Percentiles rank a stretch among this genome's conserved stretches.
Conservation (phyloP, 2,888 invertebrate genomes). For the Lymantria monacha region DNA sequence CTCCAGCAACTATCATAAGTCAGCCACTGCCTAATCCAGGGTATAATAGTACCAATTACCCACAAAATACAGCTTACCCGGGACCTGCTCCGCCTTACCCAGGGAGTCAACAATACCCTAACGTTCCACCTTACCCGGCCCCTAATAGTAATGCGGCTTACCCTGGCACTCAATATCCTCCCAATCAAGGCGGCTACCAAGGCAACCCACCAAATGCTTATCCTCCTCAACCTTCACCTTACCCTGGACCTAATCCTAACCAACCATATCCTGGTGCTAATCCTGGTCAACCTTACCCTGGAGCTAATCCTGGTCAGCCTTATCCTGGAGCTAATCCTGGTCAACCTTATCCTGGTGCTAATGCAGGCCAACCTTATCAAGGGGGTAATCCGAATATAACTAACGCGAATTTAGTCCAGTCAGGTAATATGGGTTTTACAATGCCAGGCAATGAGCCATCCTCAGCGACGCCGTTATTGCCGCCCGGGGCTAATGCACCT, state of each 20-base stretch:
- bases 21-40: slow-evolving; percentile 33
- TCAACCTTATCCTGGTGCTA: background rate
- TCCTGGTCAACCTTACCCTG: background rate
- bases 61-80: slow-evolving; percentile 15
- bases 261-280: background rate
- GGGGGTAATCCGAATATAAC: background rate
- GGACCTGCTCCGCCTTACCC: background rate
- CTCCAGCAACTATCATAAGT: slow-evolving; percentile 34
- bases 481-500: background rate
- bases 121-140: background rate
- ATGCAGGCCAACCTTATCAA: background rate
- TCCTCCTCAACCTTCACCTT: slow-evolving; percentile 17
- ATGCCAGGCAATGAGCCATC: background rate
- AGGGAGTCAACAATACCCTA: background rate
- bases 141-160: background rate
- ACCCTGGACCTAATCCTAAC: background rate
- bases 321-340: background rate
- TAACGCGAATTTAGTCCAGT: background rate
- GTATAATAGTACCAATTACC: background rate
- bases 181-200: slow-evolving; percentile 11
- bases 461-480: background rate
- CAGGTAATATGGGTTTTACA: background rate
- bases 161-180: slow-evolving; percentile 9
- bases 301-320: background rate
- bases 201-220: slow-evolving; percentile 1